Evolutionary conservation across 2,113 vertebrate genomes (phyloP).

Genomic region (Barbus barbus): DNA sequence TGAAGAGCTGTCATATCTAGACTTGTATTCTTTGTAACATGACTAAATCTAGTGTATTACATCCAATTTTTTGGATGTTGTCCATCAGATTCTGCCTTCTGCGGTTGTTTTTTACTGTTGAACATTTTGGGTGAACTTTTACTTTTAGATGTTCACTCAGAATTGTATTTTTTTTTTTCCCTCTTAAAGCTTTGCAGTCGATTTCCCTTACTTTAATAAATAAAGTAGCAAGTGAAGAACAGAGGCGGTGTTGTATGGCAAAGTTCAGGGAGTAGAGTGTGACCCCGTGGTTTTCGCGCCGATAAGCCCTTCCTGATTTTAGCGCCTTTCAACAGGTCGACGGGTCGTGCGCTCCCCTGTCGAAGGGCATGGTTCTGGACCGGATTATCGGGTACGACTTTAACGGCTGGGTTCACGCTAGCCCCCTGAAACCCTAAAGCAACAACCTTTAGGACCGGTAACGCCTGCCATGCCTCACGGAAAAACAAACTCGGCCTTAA

Average conservation of each 20-base stretch:
- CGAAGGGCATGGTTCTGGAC: constrained; percentile 29
- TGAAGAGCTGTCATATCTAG: constrained; percentile 22
- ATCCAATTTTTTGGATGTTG: background rate
- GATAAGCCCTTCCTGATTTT: constrained; percentile 60
- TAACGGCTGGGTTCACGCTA: constrained; percentile 29
- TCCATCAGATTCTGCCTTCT: background rate
- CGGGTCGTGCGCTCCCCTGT: too few relatives aligned
- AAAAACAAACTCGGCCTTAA: constrained; percentile 41
- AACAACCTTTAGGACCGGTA: constrained; percentile 7
- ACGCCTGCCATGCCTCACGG: background rate
- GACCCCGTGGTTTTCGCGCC: constrained; percentile 38
- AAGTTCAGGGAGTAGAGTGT: background rate
- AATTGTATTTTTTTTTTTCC: background rate
- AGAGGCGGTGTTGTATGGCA: constrained; percentile 32
- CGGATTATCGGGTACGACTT: constrained; percentile 39
- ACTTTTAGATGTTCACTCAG: background rate
- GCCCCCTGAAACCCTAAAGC: constrained; percentile 26
- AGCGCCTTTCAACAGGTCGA: background rate
- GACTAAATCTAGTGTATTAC: background rate
- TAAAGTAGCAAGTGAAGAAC: constrained; percentile 22
- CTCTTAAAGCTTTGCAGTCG: background rate
- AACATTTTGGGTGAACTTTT: background rate
- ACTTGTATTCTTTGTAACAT: background rate
- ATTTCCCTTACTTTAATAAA: background rate
- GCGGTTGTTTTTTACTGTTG: background rate